Base-by-base conservation (phyloP, 2,888 invertebrate genomes). In the Hypselothyrea guttata region DNA sequence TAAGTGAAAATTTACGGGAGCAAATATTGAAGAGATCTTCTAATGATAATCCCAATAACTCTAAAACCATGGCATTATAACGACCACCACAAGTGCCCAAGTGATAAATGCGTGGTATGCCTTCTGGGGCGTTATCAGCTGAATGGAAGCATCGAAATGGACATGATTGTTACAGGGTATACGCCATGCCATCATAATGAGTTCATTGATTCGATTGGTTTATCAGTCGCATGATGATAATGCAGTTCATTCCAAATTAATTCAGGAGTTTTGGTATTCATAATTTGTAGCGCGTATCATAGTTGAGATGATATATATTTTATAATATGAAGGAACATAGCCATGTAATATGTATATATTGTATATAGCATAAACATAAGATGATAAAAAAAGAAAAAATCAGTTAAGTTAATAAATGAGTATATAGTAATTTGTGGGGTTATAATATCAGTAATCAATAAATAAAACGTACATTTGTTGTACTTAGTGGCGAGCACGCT, bases 21-120 rank as follows among this genome's bases (percentile, higher is more conserved):
- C 99, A 99, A 89, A 98, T 93, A 92, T 99, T 99, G 93, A 99
- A 99, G 86, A 99, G 94, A 92, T 99, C 99, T 93, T 99, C 99
- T 89, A 99, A 93, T 91, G 98, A 98, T 84, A 99, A 98, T 84
- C 99, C 99, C 88, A 99, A 93, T 86, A 99, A 93, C 92, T 99
- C 99, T 97, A 99, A 97, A 88, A 99, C 99, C 91, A 99, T 93
- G 87, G 99, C 99, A 93, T 99, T 99, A 94, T 98, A 99, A 93
- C 98, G 98, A 89, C 98, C 98, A 89, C 89, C 89, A 92, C 99
- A 99, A 84, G 99, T 98, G 78, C 99, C 99, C 92, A 99, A 99
- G 92, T 99, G 99, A 93, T 97, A 98, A 87, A 99, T 98, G 92
- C 98, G 98, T 81, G 99, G 99, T 90, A 99, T 94, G 88, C 99